These are phyloP conservation scores for Pantala flavescens DNA, from an alignment of 1,140 invertebrate genomes.

Conservation along the genomic window DNA sequence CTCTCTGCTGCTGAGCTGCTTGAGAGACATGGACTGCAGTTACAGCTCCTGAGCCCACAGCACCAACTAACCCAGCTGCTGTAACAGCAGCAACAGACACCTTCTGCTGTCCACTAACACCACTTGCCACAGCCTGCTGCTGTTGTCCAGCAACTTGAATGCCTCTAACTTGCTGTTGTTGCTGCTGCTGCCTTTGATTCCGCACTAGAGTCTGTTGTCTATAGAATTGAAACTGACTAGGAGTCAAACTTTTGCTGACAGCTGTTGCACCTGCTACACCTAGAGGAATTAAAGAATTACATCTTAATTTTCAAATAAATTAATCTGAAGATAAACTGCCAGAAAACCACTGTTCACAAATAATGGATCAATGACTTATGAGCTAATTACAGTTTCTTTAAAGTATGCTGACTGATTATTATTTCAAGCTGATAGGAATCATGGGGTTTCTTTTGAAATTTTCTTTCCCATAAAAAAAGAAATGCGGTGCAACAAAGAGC, in stretches of 20 bases:
- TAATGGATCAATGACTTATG: too few species aligned
- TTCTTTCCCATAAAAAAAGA: too few species aligned
- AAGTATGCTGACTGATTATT: too few species aligned
- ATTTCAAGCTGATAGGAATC: too few species aligned
- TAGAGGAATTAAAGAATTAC: background rate
- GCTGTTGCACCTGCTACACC: slow-evolving; percentile 24
- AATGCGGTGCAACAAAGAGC: too few species aligned
- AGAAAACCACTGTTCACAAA: too few species aligned
- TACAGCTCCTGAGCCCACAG: slow-evolving; percentile 20
- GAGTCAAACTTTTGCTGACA: slow-evolving; percentile 39
- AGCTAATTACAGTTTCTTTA: too few species aligned
- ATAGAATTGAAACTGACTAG: slow-evolving; percentile 42
- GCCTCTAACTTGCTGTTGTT: slow-evolving; percentile 27
- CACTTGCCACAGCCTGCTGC: slow-evolving; percentile 17
- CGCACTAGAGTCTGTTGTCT: slow-evolving; percentile 36
- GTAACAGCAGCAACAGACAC: slow-evolving; percentile 19
- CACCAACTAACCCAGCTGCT: slow-evolving; percentile 13
- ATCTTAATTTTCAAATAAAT: too few species aligned
- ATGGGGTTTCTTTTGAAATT: too few species aligned
- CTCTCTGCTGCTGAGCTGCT: slow-evolving; percentile 25
- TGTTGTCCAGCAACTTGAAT: slow-evolving; percentile 25
- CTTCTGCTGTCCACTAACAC: slow-evolving; percentile 22
- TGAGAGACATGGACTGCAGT: slow-evolving; percentile 28
- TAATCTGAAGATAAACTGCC: too few species aligned
- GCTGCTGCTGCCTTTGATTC: slow-evolving; percentile 30